A percentile compares a stretch with the other conserved stretches of the same genome.
phyloP scores from a whole-genome alignment of 1,140 invertebrate genomes.

The Drosophila novamexicana region DNA sequence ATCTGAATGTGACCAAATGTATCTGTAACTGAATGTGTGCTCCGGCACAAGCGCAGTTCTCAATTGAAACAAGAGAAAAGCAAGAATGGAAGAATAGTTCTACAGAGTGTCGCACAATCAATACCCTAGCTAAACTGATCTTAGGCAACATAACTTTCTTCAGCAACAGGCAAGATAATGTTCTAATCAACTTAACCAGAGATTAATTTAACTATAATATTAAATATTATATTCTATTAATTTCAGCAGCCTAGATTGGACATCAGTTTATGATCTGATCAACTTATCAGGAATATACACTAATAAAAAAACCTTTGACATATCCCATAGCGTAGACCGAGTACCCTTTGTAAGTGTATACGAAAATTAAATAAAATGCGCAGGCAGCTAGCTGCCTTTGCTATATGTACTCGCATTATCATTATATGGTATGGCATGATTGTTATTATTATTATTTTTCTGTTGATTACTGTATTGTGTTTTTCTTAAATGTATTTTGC shows the following conservation, averaged over 20 bases:
- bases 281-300: not conserved
- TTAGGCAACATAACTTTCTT: no score
- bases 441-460: slow-evolving; percentile 26
- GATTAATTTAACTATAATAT: no score
- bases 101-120: not conserved
- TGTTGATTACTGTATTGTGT: slow-evolving; percentile 23
- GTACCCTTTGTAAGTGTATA: not conserved
- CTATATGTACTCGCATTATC: slow-evolving; percentile 11
- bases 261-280: no score
- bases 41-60: slow-evolving; percentile 22
- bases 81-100: not conserved
- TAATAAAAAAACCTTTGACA: not conserved
- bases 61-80: not conserved
- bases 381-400: slow-evolving; percentile 15
- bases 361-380: slow-evolving; percentile 31
- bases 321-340: not conserved
- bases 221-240: no score
- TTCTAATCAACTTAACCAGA: no score
- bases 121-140: not conserved
- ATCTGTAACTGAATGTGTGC: slow-evolving; percentile 18
- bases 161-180: no score
- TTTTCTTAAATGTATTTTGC: slow-evolving; percentile 47
- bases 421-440: slow-evolving; percentile 16
- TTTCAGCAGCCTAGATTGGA: no score
- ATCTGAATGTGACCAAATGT: slow-evolving; percentile 23